Conservation (phyloP, 2,888 invertebrate species). For the Odontocerum albicorne region DNA sequence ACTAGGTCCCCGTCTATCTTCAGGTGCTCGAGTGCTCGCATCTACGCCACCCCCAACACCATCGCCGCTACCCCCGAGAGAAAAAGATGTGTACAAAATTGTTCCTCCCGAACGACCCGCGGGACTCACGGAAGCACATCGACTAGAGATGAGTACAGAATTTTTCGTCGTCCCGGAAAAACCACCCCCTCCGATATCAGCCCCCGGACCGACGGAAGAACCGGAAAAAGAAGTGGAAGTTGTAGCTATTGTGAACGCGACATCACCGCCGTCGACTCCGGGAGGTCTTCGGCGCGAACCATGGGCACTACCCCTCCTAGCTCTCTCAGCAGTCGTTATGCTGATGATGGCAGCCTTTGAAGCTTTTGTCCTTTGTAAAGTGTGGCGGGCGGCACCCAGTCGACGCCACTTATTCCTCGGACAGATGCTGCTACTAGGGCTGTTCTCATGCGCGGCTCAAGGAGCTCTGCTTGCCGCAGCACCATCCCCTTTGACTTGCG, state of each 20-base stretch:
- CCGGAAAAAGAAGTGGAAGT: slow-evolving; percentile 29
- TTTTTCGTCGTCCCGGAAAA: slow-evolving; percentile 75
- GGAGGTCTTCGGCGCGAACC: slow-evolving; percentile 68
- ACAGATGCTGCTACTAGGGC: slow-evolving; percentile 81
- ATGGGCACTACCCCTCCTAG: slow-evolving; percentile 90
- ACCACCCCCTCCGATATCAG: slow-evolving; percentile 45
- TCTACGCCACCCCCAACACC: slow-evolving; percentile 40
- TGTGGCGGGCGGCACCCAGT: slow-evolving; percentile 80
- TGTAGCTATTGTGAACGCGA: slow-evolving; percentile 24
- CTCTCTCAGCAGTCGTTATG: slow-evolving; percentile 82
- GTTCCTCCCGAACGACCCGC: slow-evolving; percentile 41
- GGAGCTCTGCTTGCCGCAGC: slow-evolving; percentile 77
- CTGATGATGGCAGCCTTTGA: slow-evolving; percentile 85
- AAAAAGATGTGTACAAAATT: slow-evolving; percentile 40
- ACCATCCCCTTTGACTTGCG: slow-evolving; percentile 79
- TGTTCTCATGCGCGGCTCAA: slow-evolving; percentile 79
- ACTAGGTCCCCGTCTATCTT: slow-evolving; percentile 48
- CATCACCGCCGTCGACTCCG: slow-evolving; percentile 39
- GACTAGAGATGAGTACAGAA: slow-evolving; percentile 81
- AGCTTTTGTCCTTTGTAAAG: slow-evolving; percentile 83
- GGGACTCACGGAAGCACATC: slow-evolving; percentile 49
- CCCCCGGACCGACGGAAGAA: slow-evolving; percentile 43
- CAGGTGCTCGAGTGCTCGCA: slow-evolving; percentile 39
- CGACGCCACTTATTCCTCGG: slow-evolving; percentile 85
- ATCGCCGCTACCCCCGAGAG: slow-evolving; percentile 41